Base-by-base conservation (phyloP, 2,797 vertebrate species). In the Anguilla megastoma region DNA sequence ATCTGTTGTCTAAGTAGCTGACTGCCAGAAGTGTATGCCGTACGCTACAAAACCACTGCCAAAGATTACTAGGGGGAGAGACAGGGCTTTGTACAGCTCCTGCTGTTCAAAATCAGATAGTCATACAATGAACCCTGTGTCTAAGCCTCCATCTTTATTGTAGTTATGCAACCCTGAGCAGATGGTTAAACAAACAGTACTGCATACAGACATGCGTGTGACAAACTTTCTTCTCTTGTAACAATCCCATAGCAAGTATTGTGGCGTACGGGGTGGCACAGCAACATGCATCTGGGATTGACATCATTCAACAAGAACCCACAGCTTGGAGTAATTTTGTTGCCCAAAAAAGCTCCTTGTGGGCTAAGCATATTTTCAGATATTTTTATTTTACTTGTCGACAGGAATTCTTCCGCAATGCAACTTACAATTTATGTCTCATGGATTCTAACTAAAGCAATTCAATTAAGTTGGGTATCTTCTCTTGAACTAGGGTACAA, bases 151-250 rank as follows among this genome's bases (percentile, higher is more conserved):
- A 16, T 79, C 74, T 79, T 9, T 50, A 50, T 33, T 18, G 45
- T 3, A 82, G 21, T 82, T 82, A 82, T 45, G 45, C 45, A 82
- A 82, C 41, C 79, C 41, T 24, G 45, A 82, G 79, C 79, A 82
- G 79, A 82, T 82, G 36, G 79, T 82, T 50, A 82, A 82, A 82
- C 45, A 82, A 82, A 24, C 79, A 18, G 41, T 82, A n/a, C 41
- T 48, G 14, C 45, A 45, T 45, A 45, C 41, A 50, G 21, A 9
- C 41, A 48, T 9, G 45, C 50, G 21, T 48, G 79, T 48, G 79
- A 82, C 45, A 82, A 82, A 82, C 79, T 82, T 50, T 82, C 41
- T 82, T 45, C 45, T 45, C 41, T 82, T 45, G 9, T 45, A 82
- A 82, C 33, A n/a, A 82, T 48, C 45, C 79, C 45, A 24, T 18